Conservation (phyloP, 2,888 invertebrate genomes). For the Agrochola macilenta region DNA sequence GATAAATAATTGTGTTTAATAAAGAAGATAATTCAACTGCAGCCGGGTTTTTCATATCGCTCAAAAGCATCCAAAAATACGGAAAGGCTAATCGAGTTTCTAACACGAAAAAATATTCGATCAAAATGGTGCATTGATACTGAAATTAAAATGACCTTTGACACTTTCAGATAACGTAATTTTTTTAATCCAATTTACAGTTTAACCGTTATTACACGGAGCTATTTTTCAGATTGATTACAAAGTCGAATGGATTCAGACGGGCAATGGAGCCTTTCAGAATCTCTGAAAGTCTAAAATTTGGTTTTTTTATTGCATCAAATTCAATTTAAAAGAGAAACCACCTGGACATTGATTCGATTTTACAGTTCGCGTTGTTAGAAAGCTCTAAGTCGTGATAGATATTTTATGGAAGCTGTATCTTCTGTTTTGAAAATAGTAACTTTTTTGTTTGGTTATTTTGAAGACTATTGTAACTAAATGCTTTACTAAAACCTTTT, state of each 20-base stretch:
- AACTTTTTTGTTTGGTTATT: conserved; percentile 49
- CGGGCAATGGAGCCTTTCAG: conserved; percentile 52
- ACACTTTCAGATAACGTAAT: conserved; percentile 41
- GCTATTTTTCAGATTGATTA: conserved; percentile 50
- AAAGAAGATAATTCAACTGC: background rate
- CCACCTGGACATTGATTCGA: conserved; percentile 53
- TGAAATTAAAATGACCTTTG: conserved; percentile 64
- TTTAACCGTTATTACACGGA: conserved; percentile 54
- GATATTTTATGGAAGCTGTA: conserved; percentile 56
- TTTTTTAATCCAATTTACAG: conserved; percentile 53
- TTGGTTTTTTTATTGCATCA: conserved; percentile 57
- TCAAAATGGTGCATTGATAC: conserved; percentile 52
- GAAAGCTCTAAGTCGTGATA: conserved; percentile 62
- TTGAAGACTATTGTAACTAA: conserved; percentile 46
- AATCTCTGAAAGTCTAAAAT: conserved; percentile 59
- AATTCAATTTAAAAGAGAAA: conserved; percentile 67
- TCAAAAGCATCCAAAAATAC: conserved; percentile 24
- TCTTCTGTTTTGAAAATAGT: conserved; percentile 51
- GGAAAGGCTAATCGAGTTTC: conserved; percentile 15
- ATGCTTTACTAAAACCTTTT: conserved; percentile 48
- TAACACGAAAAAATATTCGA: conserved; percentile 34
- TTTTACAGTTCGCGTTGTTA: conserved; percentile 61
- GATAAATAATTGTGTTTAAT: conserved; percentile 12
- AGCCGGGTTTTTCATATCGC: conserved; percentile 28
- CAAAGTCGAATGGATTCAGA: conserved; percentile 38